Evolutionary conservation across 64 coral and sea anemone species (phyloP).

Genomic region (Stichodactyla mertensii): DNA sequence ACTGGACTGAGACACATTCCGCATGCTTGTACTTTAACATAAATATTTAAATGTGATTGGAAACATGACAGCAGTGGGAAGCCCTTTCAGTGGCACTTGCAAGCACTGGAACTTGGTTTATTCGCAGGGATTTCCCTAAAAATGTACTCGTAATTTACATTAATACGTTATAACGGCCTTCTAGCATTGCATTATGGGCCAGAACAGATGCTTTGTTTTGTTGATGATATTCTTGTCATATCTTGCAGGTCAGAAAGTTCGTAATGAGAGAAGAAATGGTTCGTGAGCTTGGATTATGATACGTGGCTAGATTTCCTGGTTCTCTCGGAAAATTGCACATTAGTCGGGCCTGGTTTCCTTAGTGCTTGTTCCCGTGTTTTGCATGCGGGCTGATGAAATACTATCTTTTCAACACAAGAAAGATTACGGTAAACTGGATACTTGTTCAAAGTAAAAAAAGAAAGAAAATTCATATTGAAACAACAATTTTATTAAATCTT

Average conservation of each 20-base stretch:
- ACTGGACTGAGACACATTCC: neutral
- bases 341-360: too few species aligned
- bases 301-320: neutral
- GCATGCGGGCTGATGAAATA: too few species aligned
- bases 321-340: neutral
- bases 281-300: conserved; percentile 65
- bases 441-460: too few species aligned
- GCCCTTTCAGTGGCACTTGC: neutral
- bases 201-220: neutral
- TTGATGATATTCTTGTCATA: neutral
- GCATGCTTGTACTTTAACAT: neutral
- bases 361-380: too few species aligned
- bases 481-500: too few species aligned
- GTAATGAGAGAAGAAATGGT: conserved; percentile 83
- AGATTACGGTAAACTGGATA: too few species aligned
- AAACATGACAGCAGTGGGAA: neutral
- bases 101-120: too few species aligned
- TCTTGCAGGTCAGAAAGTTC: conserved; percentile 83
- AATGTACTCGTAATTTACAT: neutral
- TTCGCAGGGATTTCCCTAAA: too few species aligned
- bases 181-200: neutral
- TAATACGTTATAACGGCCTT: neutral
- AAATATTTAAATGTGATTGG: neutral
- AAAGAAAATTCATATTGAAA: too few species aligned
- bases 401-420: too few species aligned